Evolutionary conservation across 2,797 vertebrate species (phyloP).

Genomic region (Hypotaenidia philippensis): DNA sequence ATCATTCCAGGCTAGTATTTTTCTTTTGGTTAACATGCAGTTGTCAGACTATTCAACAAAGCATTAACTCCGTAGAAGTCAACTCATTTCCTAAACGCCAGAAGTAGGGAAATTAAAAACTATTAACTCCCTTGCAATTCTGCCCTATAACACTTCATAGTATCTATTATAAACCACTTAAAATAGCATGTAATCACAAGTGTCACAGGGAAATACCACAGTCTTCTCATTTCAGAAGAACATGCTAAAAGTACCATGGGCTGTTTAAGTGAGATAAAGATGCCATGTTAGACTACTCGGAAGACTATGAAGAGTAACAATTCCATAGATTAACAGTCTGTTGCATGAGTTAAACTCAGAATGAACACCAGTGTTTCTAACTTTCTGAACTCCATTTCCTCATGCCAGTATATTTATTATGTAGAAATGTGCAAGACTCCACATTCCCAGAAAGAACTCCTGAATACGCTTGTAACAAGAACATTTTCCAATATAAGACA

Average conservation of each 20-base stretch:
- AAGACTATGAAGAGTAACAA: background rate
- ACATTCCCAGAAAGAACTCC: background rate
- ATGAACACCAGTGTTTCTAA: background rate
- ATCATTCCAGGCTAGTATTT: background rate
- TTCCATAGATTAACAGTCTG: background rate
- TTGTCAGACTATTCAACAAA: background rate
- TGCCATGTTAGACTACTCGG: background rate
- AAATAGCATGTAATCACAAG: background rate
- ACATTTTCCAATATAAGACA: background rate
- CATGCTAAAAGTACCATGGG: background rate
- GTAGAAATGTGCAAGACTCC: background rate
- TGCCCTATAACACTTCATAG: background rate
- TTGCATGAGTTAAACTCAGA: background rate
- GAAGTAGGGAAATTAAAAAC: background rate
- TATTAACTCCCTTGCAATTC: background rate
- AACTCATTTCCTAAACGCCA: background rate
- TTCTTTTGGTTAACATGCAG: background rate
- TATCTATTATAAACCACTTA: background rate
- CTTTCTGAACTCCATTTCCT: background rate
- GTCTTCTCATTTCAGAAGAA: background rate
- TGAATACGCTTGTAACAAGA: background rate
- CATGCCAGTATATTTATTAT: background rate
- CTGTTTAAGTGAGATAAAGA: background rate
- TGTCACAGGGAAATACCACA: background rate
- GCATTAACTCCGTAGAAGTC: background rate